A percentile compares a stretch with the other conserved stretches of the same genome.
These are phyloP conservation scores for Neogale vison DNA, from an alignment of 2,113 vertebrate species.

Conservation along the genomic window DNA sequence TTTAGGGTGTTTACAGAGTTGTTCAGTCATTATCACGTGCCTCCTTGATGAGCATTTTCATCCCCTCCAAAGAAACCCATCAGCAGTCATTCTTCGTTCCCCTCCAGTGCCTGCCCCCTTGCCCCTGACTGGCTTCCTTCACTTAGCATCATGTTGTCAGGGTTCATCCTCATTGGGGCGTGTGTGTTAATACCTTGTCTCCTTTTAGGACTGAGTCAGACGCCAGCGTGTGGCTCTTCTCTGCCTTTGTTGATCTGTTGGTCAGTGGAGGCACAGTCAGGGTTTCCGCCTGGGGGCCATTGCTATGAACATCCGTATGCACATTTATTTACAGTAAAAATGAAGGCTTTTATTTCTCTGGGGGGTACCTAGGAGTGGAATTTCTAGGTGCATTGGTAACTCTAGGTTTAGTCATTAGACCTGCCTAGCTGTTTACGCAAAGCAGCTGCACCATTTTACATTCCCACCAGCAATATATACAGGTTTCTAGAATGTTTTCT, in stretches of 20 bases:
- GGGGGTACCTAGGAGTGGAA: neutral
- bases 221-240: too few relatives aligned
- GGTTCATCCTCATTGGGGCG: neutral
- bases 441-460: neutral
- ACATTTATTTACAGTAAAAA: too few relatives aligned
- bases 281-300: neutral
- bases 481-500: neutral
- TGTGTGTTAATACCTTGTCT: neutral
- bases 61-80: neutral
- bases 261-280: neutral
- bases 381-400: neutral
- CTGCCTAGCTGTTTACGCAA: neutral
- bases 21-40: neutral
- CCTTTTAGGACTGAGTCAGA: neutral
- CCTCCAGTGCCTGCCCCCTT: fast-evolving
- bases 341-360: neutral
- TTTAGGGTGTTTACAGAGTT: neutral
- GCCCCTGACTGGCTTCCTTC: neutral
- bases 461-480: neutral
- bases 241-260: neutral
- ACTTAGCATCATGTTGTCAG: neutral
- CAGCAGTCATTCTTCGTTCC: neutral
- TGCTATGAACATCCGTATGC: neutral
- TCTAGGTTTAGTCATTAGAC: neutral
- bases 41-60: neutral